Evolutionary conservation across 2,113 vertebrate genomes (phyloP).

Genomic region (Apistogramma diplotaenia): DNA sequence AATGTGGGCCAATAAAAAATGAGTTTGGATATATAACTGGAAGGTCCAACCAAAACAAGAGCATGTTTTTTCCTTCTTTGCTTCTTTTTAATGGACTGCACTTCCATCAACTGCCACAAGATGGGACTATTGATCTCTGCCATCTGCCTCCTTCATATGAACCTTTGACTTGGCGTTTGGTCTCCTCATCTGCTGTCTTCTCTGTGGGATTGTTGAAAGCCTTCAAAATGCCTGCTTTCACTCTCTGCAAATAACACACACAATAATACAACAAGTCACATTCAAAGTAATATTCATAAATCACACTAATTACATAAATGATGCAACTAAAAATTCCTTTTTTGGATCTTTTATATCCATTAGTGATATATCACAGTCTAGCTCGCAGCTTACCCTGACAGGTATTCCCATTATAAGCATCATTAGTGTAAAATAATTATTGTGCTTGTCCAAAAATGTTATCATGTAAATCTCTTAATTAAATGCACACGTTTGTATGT

Average conservation of each 20-base stretch:
- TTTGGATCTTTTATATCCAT: slow-evolving; percentile 16
- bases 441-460: slow-evolving; percentile 66
- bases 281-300: background rate
- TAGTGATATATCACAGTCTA: slow-evolving; percentile 46
- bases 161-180: slow-evolving; percentile 97
- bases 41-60: background rate
- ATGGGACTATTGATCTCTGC: slow-evolving; percentile 75
- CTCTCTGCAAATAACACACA: slow-evolving; percentile 80
- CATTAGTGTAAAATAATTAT: slow-evolving; percentile 75
- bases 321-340: background rate
- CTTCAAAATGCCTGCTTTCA: slow-evolving; percentile 94
- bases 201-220: slow-evolving; percentile 97
- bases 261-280: background rate
- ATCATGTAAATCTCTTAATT: slow-evolving; percentile 49
- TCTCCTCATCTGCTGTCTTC: slow-evolving; percentile 96
- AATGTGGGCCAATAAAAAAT: background rate
- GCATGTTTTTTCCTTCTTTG: background rate
- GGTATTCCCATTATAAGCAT: slow-evolving; percentile 58
- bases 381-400: slow-evolving; percentile 55
- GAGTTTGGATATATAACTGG: background rate
- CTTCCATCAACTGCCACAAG: slow-evolving; percentile 69
- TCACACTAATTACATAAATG: slow-evolving; percentile 4
- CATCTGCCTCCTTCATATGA: slow-evolving; percentile 6
- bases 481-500: slow-evolving; percentile 36
- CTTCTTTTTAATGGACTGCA: background rate